Evolutionary conservation across 2,797 vertebrate genomes (phyloP).

Genomic region (Cephalopachus bancanus): DNA sequence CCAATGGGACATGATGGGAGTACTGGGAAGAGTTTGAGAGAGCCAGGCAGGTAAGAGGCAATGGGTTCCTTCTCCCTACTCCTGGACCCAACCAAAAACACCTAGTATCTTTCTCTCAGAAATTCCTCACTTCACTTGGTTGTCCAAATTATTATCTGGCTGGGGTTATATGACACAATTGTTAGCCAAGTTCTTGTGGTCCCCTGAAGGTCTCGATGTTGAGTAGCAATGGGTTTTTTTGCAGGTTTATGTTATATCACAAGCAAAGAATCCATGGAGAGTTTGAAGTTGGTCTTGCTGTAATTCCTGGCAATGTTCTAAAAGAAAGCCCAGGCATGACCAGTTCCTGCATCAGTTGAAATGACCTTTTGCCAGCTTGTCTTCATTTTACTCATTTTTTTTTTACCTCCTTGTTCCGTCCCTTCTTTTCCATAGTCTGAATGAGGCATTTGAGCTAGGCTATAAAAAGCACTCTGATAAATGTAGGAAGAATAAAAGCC

Average conservation of each 20-base stretch:
- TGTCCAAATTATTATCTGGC: not conserved
- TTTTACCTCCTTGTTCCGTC: constrained; percentile 27
- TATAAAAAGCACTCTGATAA: constrained; percentile 30
- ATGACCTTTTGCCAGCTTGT: not conserved
- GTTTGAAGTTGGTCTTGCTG: not conserved
- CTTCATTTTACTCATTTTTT: constrained; percentile 53
- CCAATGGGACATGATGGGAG: constrained; percentile 79
- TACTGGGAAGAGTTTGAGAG: constrained; percentile 84
- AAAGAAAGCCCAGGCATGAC: not conserved
- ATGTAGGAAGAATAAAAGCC: not conserved
- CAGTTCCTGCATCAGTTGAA: not conserved
- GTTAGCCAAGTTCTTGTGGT: not conserved
- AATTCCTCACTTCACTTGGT: constrained; percentile 10
- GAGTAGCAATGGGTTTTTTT: not conserved
- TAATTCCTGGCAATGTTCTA: not conserved
- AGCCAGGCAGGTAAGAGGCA: constrained; percentile 86
- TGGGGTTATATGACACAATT: not conserved
- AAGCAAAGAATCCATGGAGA: not conserved
- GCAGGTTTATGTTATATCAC: not conserved
- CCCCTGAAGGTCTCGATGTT: not conserved
- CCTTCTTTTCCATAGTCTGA: constrained; percentile 44
- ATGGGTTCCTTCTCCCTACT: not conserved
- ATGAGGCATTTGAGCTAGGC: constrained; percentile 11
- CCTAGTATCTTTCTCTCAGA: not conserved
- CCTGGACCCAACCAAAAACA: not conserved